Percentiles rank a stretch among this genome's conserved stretches.
Evolutionary conservation across 2,888 invertebrate genomes (phyloP).

Genomic region (Glaucopsyche alexis): DNA sequence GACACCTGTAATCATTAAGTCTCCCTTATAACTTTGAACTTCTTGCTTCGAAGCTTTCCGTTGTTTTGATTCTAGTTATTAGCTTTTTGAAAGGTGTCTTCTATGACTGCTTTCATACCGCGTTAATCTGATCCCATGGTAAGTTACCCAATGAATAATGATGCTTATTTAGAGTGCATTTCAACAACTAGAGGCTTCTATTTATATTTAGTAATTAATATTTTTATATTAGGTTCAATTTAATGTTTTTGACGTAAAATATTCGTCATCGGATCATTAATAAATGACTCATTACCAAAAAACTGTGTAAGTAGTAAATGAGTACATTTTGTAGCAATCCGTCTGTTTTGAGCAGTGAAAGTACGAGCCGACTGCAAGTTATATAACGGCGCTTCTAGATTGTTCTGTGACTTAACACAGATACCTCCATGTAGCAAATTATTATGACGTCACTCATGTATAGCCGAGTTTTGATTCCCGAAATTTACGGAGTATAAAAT

Average conservation of each 20-base stretch:
- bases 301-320: neutral
- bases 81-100: neutral
- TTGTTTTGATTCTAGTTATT: neutral
- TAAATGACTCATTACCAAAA: neutral
- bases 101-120: neutral
- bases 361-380: neutral
- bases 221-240: no score
- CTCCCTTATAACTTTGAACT: neutral
- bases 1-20: neutral
- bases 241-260: no score
- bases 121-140: no score
- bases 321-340: neutral
- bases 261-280: neutral
- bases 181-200: no score
- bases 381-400: constrained; percentile 15
- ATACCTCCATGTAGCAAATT: no score
- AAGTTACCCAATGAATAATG: no score
- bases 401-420: constrained; percentile 4
- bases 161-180: no score
- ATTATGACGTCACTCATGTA: no score
- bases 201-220: no score
- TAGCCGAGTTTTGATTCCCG: no score
- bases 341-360: constrained; percentile 5
- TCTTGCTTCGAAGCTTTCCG: neutral
- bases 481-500: no score